Evolutionary conservation across 2,888 invertebrate species (phyloP), one percentile per base, ranked within the genome.

Genomic region (Agelastica alni): DNA sequence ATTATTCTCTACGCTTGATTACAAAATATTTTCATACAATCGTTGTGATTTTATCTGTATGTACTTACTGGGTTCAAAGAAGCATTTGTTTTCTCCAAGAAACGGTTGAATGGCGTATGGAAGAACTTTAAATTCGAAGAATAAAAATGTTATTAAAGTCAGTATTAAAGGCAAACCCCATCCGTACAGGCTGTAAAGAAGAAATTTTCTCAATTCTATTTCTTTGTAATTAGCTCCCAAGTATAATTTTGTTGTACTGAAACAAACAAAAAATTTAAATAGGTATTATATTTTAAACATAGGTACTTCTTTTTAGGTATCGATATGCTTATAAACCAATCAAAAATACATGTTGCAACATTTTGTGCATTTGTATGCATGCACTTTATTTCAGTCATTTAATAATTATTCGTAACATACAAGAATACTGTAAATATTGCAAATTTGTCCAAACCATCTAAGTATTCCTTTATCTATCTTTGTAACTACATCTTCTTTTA

Each of bases 161-260:
- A 89, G 70, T 1, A 81, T 26, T 2, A 83, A 68, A 0, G 89
- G 82, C 2, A 84, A 64, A 2, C 85, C 84, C 89, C 89, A 91
- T 1, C 88, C 88, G 70, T 88, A 89, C 2, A 85, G 37, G 0
- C 85, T 86, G 71, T 89, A 91, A 68, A 80, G 77, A 2, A 84
- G 51, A 69, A 89, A 87, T 56, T 83, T 80, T 41, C 80, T 83
- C 22, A 78, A 68, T 56, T 83, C 82, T 1, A 79, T 76, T 43
- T 73, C 73, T 10, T 78, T 60, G 77, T 75, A 70, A 64, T 80
- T 77, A 3, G 78, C 77, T 18, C 80, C 78, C 26, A 64, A 61
- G 34, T 61, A 61, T 31, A 60, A 39, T 49, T 62, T 69, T 9
- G 68, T 64, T 3, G 51, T 36, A 9, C 56, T 56, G 17, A 26